Conservation (phyloP, 2,888 invertebrate genomes). For the Hetaerina titia region DNA sequence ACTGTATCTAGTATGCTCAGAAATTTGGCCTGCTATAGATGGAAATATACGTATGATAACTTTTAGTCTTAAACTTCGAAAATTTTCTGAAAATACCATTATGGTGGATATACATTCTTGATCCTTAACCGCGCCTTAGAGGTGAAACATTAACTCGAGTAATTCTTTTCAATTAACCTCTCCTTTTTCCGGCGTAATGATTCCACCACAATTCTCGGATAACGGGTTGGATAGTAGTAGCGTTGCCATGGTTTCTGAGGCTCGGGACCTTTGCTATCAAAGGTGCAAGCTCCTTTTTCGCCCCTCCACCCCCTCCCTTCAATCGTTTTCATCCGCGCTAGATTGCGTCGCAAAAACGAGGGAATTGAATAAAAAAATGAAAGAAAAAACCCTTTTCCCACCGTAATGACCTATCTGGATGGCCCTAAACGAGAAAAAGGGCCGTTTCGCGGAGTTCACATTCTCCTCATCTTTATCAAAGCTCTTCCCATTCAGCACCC, state of each 20-base stretch:
- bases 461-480: background rate
- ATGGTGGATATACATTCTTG: background rate
- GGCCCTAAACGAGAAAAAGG: background rate
- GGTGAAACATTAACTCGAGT: background rate
- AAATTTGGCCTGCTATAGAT: background rate
- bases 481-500: background rate
- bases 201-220: background rate
- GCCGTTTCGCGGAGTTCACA: background rate
- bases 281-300: background rate
- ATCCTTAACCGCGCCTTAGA: background rate
- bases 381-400: background rate
- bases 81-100: background rate
- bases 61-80: background rate
- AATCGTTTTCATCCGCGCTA: background rate
- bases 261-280: background rate
- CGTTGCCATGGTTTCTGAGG: background rate
- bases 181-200: background rate
- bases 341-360: conserved; percentile 25
- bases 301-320: background rate
- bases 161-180: conserved; percentile 29
- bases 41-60: background rate
- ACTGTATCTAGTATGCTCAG: too few relatives aligned
- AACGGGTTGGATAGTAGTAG: background rate
- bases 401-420: conserved; percentile 21
- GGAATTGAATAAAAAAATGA: conserved; percentile 21